A percentile compares a stretch with the other conserved stretches of the same genome.
These are phyloP conservation scores for Lepilemur ruficaudatus DNA, from an alignment of 2,797 vertebrate species.

Conservation along the genomic window DNA sequence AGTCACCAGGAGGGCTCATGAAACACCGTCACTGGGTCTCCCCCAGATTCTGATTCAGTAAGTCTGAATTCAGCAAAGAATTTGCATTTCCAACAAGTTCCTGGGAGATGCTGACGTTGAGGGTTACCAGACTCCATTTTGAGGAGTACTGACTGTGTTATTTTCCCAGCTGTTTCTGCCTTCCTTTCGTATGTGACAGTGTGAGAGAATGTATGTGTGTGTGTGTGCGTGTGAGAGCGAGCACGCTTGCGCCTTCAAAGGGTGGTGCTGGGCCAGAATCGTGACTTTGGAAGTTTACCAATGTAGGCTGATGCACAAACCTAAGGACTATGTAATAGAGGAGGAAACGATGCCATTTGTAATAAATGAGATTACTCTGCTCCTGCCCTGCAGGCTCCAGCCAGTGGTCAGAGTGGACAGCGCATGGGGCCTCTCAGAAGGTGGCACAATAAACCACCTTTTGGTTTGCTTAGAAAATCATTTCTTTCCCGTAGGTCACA, in stretches of 20 bases:
- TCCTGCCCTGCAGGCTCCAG: too few relatives aligned
- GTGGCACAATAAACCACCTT: neutral
- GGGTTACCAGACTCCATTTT: neutral
- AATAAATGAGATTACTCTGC: neutral
- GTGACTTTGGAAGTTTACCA: neutral
- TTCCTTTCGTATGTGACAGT: neutral
- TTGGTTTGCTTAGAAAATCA: neutral
- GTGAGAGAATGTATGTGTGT: too few relatives aligned
- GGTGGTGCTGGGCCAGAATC: neutral
- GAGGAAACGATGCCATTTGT: neutral
- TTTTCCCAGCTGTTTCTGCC: neutral
- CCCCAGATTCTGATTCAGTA: neutral
- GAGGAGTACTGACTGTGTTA: neutral
- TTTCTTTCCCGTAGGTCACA: too few relatives aligned
- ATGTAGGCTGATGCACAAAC: neutral
- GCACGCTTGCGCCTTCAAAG: neutral
- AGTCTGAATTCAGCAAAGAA: neutral
- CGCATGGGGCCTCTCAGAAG: too few relatives aligned
- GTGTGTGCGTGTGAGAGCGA: accelerated
- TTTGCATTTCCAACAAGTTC: neutral
- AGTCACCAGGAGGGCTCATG: neutral
- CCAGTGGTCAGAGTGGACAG: neutral
- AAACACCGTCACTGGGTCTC: neutral
- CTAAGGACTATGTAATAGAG: neutral
- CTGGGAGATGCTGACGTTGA: neutral